phyloP scores from a whole-genome alignment of 2,797 vertebrate species.

The Balearica regulorum region DNA sequence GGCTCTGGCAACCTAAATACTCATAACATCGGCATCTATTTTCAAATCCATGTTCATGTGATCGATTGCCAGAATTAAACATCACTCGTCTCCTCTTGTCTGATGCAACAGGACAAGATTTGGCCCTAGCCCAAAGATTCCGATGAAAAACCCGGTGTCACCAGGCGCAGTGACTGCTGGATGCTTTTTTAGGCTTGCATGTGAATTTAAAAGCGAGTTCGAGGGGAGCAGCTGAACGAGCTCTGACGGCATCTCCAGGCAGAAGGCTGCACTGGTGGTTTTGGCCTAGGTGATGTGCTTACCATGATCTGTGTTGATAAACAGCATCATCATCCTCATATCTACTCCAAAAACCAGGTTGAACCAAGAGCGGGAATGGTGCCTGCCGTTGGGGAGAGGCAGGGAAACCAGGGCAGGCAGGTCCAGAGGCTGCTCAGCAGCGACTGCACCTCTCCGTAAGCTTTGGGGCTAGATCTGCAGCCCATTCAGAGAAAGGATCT shows the following conservation, averaged over 20 bases:
- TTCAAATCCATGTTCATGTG: background rate
- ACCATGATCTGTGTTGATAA: background rate
- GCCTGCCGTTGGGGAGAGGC: background rate
- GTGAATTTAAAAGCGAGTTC: background rate
- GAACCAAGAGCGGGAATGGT: fast-evolving
- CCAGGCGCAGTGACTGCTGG: background rate
- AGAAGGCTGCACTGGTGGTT: background rate
- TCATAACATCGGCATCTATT: background rate
- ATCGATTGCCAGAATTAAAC: background rate
- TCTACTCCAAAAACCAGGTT: background rate
- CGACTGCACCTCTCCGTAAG: background rate
- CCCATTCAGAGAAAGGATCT: background rate
- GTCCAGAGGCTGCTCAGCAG: background rate
- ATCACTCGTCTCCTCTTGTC: background rate
- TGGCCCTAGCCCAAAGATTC: background rate
- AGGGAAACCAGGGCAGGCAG: background rate
- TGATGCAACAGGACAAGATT: background rate
- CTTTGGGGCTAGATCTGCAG: background rate
- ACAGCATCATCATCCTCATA: background rate
- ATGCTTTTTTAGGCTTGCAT: background rate
- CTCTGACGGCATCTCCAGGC: fast-evolving
- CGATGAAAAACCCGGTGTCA: background rate
- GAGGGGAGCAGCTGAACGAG: background rate
- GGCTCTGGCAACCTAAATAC: background rate
- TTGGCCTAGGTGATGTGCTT: background rate